These are phyloP conservation scores for Peromyscus attwateri DNA, from an alignment of 2,797 vertebrate genomes.

Conservation along the genomic window DNA sequence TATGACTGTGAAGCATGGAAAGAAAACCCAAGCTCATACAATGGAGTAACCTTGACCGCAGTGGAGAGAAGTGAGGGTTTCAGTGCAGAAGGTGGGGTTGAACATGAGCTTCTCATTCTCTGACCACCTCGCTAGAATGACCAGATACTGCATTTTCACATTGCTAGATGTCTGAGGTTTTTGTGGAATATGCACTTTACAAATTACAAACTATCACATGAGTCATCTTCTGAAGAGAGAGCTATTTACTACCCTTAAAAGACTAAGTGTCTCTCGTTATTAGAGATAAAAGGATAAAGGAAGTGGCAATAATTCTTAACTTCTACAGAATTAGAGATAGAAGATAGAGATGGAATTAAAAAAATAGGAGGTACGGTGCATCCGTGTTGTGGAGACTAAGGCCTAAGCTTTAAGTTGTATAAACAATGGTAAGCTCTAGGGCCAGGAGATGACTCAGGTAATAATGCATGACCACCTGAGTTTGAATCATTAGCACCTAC, in stretches of 20 bases:
- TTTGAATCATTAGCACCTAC: neutral
- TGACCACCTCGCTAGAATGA: conserved; percentile 39
- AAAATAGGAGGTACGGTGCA: neutral
- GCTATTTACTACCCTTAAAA: conserved; percentile 41
- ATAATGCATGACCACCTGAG: too few species aligned
- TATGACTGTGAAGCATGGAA: conserved; percentile 11
- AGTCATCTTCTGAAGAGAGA: conserved; percentile 42
- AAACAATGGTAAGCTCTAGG: neutral
- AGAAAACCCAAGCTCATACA: conserved; percentile 7
- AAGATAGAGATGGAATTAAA: neutral
- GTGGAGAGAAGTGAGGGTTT: neutral
- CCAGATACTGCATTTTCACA: conserved; percentile 22
- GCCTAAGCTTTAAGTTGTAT: conserved; percentile 23
- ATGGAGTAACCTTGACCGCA: neutral
- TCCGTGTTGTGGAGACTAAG: neutral
- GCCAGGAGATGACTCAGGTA: neutral
- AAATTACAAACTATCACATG: conserved; percentile 36
- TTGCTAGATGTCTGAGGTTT: neutral
- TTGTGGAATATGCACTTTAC: neutral
- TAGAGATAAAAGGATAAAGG: neutral
- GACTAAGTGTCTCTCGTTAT: conserved; percentile 12
- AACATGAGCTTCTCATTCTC: neutral
- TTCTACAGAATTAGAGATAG: conserved; percentile 27
- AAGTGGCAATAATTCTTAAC: conserved; percentile 32
- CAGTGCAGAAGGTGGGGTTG: neutral